Conservation (phyloP, 1,140 invertebrate species). For the Venustaconcha ellipsiformis region DNA sequence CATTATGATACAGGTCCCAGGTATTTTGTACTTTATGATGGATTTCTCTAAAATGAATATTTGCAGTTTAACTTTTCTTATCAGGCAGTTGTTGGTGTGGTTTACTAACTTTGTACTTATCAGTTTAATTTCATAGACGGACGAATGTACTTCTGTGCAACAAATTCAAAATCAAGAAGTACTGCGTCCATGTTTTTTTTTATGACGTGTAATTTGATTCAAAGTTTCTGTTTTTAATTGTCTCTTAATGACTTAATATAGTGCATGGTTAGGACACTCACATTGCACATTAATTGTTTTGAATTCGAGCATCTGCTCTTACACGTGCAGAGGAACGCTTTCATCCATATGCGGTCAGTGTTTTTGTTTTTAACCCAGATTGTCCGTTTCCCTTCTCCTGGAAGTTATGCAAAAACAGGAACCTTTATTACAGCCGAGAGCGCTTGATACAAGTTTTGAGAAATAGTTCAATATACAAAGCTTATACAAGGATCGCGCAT, state of each 20-base stretch:
- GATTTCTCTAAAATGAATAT: background rate
- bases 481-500: too few species aligned
- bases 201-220: background rate
- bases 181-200: background rate
- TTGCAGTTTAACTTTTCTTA: background rate
- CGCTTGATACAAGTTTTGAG: too few species aligned
- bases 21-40: too few species aligned
- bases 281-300: background rate
- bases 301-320: background rate
- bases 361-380: background rate
- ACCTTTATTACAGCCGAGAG: too few species aligned
- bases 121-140: background rate
- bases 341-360: background rate
- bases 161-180: background rate
- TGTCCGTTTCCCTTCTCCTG: background rate
- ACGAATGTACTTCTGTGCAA: background rate
- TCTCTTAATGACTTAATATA: background rate
- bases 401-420: background rate
- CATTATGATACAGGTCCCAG: too few species aligned
- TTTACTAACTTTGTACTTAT: background rate
- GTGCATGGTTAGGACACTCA: background rate
- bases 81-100: background rate
- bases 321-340: background rate
- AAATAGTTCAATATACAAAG: too few species aligned
- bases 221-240: background rate